A percentile compares a stretch with the other conserved stretches of the same genome.
phyloP scores from a whole-genome alignment of 2,888 invertebrate species.

The Leucophenga maculata region DNA sequence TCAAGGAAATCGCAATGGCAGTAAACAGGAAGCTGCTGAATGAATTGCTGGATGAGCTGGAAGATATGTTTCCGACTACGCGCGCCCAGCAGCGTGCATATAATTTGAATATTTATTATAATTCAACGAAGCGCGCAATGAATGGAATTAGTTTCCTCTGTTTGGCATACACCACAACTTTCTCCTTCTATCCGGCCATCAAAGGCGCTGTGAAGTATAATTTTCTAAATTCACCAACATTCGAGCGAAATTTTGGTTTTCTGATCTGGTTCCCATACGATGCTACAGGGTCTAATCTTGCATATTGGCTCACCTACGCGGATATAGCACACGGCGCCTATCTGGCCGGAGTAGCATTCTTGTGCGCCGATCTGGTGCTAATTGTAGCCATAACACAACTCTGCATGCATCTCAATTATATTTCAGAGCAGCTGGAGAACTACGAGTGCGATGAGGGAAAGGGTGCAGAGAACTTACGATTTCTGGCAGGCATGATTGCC shows the following conservation, averaged over 20 bases:
- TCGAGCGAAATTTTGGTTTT: slow-evolving; percentile 59
- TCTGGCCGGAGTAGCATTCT: slow-evolving; percentile 58
- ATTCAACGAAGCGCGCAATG: slow-evolving; percentile 55
- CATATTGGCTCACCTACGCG: slow-evolving; percentile 55
- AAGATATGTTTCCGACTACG: slow-evolving; percentile 60
- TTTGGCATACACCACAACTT: slow-evolving; percentile 57
- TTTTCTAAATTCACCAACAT: slow-evolving; percentile 52
- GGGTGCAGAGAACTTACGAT: slow-evolving; percentile 44
- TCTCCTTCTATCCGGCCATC: slow-evolving; percentile 57
- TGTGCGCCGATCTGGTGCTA: slow-evolving; percentile 61
- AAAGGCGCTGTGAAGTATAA: slow-evolving; percentile 56
- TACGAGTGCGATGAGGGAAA: slow-evolving; percentile 39
- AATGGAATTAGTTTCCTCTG: slow-evolving; percentile 59
- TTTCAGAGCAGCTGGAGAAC: slow-evolving; percentile 42
- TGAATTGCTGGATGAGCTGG: slow-evolving; percentile 56
- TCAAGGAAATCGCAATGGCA: slow-evolving; percentile 59
- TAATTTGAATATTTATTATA: slow-evolving; percentile 43
- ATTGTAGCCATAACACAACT: slow-evolving; percentile 61
- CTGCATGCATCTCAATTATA: slow-evolving; percentile 63
- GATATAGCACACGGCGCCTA: slow-evolving; percentile 56
- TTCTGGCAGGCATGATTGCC: slow-evolving; percentile 47
- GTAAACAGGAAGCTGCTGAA: slow-evolving; percentile 46
- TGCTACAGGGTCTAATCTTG: slow-evolving; percentile 42
- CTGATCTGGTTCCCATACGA: slow-evolving; percentile 65
- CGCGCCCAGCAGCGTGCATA: slow-evolving; percentile 44